Evolutionary conservation across 2,797 vertebrate genomes (phyloP).

Genomic region (Vireo griseus): DNA sequence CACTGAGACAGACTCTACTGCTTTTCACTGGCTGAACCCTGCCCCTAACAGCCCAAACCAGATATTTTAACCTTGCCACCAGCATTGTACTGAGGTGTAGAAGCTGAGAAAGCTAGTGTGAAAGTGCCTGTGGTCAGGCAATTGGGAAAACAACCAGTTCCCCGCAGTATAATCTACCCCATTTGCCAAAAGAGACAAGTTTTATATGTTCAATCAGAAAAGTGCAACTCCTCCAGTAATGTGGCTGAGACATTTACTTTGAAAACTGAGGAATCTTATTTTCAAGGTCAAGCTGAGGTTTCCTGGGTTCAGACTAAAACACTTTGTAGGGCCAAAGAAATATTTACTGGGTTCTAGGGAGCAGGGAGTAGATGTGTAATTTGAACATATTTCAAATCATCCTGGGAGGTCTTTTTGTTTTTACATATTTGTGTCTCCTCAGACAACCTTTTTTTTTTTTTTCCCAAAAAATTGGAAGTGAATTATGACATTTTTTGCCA

Average conservation of each 20-base stretch:
- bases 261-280: constrained; percentile 45
- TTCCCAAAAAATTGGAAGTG: not conserved
- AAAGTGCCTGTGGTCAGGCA: not conserved
- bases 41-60: not conserved
- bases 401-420: constrained; percentile 56
- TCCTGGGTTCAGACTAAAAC: constrained; percentile 46
- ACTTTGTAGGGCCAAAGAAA: constrained; percentile 28
- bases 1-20: not conserved
- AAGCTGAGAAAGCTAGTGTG: not conserved
- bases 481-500: not conserved
- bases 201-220: constrained; percentile 18
- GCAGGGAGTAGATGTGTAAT: constrained; percentile 38
- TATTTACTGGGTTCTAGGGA: constrained; percentile 56
- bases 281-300: constrained; percentile 57
- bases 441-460: not conserved
- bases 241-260: constrained; percentile 33
- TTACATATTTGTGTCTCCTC: constrained; percentile 36
- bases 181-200: constrained; percentile 26
- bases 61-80: constrained; percentile 26
- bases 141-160: constrained; percentile 18
- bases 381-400: constrained; percentile 48
- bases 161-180: not conserved
- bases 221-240: constrained; percentile 14
- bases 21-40: not conserved
- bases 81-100: not conserved